Evolutionary conservation across 2,113 vertebrate genomes (phyloP), one percentile per base, ranked within the genome.

Genomic region (Myiopsitta monachus): DNA sequence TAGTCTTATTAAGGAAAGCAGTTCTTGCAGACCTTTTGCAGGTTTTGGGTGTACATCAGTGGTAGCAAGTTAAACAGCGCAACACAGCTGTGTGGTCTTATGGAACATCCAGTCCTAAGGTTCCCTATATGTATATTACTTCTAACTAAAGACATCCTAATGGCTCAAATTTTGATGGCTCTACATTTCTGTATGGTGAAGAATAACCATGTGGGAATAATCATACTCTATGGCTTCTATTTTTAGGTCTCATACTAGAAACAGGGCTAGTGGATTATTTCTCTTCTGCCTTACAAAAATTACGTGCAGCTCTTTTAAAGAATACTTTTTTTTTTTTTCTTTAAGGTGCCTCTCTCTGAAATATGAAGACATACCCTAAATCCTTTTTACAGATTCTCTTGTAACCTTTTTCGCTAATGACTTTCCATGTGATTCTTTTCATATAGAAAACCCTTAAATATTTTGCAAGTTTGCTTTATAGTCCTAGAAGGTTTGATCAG

Each of bases 181-280:
- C 14, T 80, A 18, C 7, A 8, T 94, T 88, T 86, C 85, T 92
- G 64, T 78, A 46, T 7, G 5, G 3, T 28, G 47, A 82, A 83
- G 51, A 72, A 21, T 68, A 59, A 49, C 49, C 26, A 91, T 1
- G 5, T 88, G 64, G 88, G 72, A 87, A 67, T 83, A 74, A 54
- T 31, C 26, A 66, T n/a, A 18, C 22, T 80, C 11, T 62, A 73
- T 51, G 11, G 54, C n/a, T 93, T 96, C 81, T 93, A 14, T 47
- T 76, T 94, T 94, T 95, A 86, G 74, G 70, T 91, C 52, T 62
- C 55, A 93, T 95, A 66, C 54, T 95, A 73, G 93, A 95, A 94
- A 74, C 66, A 33, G 36, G 88, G 39, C 49, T 95, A 44, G n/a
- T 74, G 68, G 19, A 41, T 87, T 49, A 68, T 90, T 93, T 95